Base-by-base conservation (phyloP, 64 coral and sea anemone genomes). In the Dendrophyllia cribrosa region DNA sequence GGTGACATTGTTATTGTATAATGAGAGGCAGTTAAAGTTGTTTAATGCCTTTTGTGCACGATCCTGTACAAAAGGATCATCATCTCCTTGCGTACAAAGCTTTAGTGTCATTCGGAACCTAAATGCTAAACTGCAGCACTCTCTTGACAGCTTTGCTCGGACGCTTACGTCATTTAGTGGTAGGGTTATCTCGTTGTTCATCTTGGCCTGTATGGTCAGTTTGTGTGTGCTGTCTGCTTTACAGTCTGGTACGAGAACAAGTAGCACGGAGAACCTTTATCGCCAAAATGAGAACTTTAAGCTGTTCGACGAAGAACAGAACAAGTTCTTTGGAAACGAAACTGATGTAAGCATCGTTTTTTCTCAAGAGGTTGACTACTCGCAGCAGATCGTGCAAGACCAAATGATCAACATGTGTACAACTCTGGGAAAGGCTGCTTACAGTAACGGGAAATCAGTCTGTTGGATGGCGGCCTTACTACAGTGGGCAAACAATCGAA, bases 381-480 rank as follows among this genome's bases (percentile, higher is more conserved):
- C 79, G 0, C 2, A 23, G 26, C 3, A 12, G 34, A 47, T 58
- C 9, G 9, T 45, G 3, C 79, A 83, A 46, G 45, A 83, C 48
- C 26, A 66, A 50, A 20, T 83, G 3, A 21, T 66, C 7, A 47
- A 83, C 2, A 47, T 83, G 20, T 83, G 79, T 44, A 7, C 4
- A 9, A 49, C 19, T 9, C 59, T 83, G 7, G 10, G 11, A 46
- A 16, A 65, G 3, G 34, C 79, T 50, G 21, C 79, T 17, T 65
- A 48, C 43, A 83, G 59, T n/a, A 4, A 66, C 1, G 59, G 34
- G 46, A 20, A 4, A 48, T 6, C 60, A 63, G 15, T 21, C 4
- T 83, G 79, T 83, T 83, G 79, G 79, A 83, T 83, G 43, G 12
- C 25, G 20, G 59, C 34, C 25, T 9, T 83, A 19, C 43, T 62